Evolutionary conservation across 2,113 vertebrate genomes (phyloP).

Genomic region (Salvelinus fontinalis): DNA sequence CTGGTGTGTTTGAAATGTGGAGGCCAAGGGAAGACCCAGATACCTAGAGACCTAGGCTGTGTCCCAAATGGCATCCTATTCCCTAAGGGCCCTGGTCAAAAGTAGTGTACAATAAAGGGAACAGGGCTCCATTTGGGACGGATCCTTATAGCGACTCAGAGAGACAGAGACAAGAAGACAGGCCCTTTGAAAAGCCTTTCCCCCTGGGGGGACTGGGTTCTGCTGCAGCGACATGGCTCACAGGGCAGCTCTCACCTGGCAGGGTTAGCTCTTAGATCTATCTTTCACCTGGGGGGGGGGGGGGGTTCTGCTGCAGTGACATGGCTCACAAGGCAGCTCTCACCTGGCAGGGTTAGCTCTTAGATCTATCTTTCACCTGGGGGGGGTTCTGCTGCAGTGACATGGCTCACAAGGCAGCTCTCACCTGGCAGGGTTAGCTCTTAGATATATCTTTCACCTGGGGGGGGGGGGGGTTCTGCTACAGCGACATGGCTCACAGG

Average conservation of each 20-base stretch:
- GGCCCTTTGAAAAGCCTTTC: slow-evolving; percentile 51
- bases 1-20: slow-evolving; percentile 63
- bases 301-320: slow-evolving; percentile 44
- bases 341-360: slow-evolving; percentile 30
- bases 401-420: slow-evolving; percentile 26
- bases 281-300: slow-evolving; percentile 25
- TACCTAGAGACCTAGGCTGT: too few species aligned
- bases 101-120: too few species aligned
- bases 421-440: slow-evolving; percentile 25
- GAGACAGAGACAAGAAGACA: slow-evolving; percentile 14
- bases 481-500: slow-evolving; percentile 26
- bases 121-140: too few species aligned
- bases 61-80: too few species aligned
- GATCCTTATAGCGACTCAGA: too few species aligned
- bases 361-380: slow-evolving; percentile 44
- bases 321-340: slow-evolving; percentile 20
- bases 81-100: too few species aligned
- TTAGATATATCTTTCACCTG: slow-evolving; percentile 40
- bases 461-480: slow-evolving; percentile 9
- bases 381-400: slow-evolving; percentile 39
- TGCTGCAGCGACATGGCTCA: slow-evolving; percentile 37
- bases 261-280: slow-evolving; percentile 39
- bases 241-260: not conserved
- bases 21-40: slow-evolving; percentile 48
- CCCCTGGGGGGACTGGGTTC: slow-evolving; percentile 56